Evolutionary conservation across 2,888 invertebrate species (phyloP), one percentile per base, ranked within the genome.

Genomic region (Diarsia mendica): DNA sequence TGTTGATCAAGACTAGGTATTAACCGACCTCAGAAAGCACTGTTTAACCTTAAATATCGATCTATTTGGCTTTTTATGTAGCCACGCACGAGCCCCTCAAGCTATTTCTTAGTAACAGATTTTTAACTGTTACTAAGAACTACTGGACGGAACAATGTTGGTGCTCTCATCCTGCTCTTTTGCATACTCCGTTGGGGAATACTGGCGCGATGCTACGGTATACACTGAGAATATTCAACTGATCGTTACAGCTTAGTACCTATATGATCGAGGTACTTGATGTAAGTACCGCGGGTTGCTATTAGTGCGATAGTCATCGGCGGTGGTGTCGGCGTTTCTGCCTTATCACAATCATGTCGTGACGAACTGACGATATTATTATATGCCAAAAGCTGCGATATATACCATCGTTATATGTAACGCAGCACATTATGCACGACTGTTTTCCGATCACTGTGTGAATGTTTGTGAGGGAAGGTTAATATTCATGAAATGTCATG

Each of bases 391-490:
- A n/a, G 8, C n/a, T 39, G 46, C 8, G 28, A 33, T 48, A 23
- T 13, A 53, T 20, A 18, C 55, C 23, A 28, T 58, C 13, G 23
- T 15, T 28, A 28, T n/a, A 60, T 8, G 39, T 11, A 51, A 1
- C 33, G 15, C 23, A 46, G 23, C 60, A 51, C 46, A 39, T 39
- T 20, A 46, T 28, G 3, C 23, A 1, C 23, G 33, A 10, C 9
- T 44, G 13, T 18, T 48, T 28, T 33, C 1, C 9, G 6, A 61
- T 53, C 18, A 18, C 13, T 46, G 9, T 20, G 46, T n/a, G 8
- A 80, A 39, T 28, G 33, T 73, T 80, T 51, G 23, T 28, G 10
- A 46, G 53, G 33, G 18, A 15, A 49, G 55, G 13, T 44, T 70
- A 48, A 79, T 18, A 23, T 44, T 53, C 15, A 58, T 49, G 13